Percentiles rank a stretch among this genome's conserved stretches.
Evolutionary conservation across 2,888 invertebrate genomes (phyloP).

Genomic region (Calliopum simillimum): DNA sequence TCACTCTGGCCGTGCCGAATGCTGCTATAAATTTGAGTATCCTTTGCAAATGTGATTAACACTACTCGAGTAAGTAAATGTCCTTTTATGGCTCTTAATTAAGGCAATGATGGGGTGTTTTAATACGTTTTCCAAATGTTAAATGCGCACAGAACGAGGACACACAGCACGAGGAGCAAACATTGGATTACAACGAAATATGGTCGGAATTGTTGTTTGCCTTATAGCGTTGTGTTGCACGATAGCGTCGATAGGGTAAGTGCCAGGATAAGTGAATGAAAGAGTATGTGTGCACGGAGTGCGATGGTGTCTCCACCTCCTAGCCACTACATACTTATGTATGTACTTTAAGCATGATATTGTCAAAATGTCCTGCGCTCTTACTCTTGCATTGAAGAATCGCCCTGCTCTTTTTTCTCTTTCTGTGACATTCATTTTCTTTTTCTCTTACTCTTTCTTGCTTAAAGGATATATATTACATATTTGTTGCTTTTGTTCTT

Average conservation of each 20-base stretch:
- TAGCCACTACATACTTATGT: neutral
- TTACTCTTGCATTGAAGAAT: constrained; percentile 11
- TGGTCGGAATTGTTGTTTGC: constrained; percentile 25
- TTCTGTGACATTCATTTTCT: neutral
- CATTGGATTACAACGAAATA: neutral
- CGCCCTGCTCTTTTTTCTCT: neutral
- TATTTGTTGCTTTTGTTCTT: constrained; percentile 37
- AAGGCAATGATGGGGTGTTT: constrained; percentile 67
- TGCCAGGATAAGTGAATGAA: neutral
- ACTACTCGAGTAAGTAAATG: constrained; percentile 60
- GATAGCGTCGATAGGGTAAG: too few relatives aligned
- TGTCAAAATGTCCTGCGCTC: constrained; percentile 20
- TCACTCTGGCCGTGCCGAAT: constrained; percentile 11
- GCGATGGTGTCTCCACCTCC: neutral
- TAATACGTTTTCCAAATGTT: constrained; percentile 66
- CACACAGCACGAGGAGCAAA: neutral
- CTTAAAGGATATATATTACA: neutral
- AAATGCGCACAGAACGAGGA: constrained; percentile 54
- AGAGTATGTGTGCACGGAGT: constrained; percentile 4
- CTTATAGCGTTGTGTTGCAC: neutral
- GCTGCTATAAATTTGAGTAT: constrained; percentile 43
- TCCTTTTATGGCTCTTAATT: constrained; percentile 67
- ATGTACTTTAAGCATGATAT: neutral
- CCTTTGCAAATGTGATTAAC: constrained; percentile 51
- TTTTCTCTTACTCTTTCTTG: constrained; percentile 23